Percentiles rank a stretch among this genome's conserved stretches.
These are phyloP conservation scores for Drosophila nasuta DNA, from an alignment of 1,140 invertebrate species.

Conservation along the genomic window DNA sequence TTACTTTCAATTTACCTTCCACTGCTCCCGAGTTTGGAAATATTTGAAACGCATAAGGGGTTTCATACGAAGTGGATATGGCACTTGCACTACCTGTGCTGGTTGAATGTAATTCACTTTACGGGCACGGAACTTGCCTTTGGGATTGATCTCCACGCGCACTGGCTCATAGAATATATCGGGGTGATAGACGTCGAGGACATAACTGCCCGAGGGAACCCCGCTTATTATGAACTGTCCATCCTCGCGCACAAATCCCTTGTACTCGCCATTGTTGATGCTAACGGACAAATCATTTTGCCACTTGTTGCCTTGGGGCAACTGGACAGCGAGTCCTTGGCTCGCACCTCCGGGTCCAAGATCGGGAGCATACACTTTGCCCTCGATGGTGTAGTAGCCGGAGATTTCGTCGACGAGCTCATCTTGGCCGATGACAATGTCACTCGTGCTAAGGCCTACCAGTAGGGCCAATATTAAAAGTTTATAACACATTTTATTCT, in stretches of 20 bases:
- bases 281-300: constrained; percentile 91
- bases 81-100: constrained; percentile 93
- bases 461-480: constrained; percentile 47
- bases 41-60: constrained; percentile 93
- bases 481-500: constrained; percentile 58
- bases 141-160: constrained; percentile 97
- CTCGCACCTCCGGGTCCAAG: constrained; percentile 18
- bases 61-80: constrained; percentile 96
- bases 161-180: constrained; percentile 95
- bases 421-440: constrained; percentile 66
- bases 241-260: constrained; percentile 95
- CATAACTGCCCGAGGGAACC: constrained; percentile 96
- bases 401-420: constrained; percentile 72
- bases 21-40: constrained; percentile 97
- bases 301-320: constrained; percentile 87
- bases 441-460: constrained; percentile 36
- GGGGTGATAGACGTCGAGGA: constrained; percentile 96
- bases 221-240: constrained; percentile 96
- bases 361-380: constrained; percentile 91
- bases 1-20: constrained; percentile 87
- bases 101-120: constrained; percentile 98
- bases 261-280: constrained; percentile 94
- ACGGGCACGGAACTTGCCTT: constrained; percentile 97
- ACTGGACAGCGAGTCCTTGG: constrained; percentile 80
- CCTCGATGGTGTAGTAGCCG: constrained; percentile 88